phyloP scores from a whole-genome alignment of 2,888 invertebrate genomes.

The Ophioninae sp. region DNA sequence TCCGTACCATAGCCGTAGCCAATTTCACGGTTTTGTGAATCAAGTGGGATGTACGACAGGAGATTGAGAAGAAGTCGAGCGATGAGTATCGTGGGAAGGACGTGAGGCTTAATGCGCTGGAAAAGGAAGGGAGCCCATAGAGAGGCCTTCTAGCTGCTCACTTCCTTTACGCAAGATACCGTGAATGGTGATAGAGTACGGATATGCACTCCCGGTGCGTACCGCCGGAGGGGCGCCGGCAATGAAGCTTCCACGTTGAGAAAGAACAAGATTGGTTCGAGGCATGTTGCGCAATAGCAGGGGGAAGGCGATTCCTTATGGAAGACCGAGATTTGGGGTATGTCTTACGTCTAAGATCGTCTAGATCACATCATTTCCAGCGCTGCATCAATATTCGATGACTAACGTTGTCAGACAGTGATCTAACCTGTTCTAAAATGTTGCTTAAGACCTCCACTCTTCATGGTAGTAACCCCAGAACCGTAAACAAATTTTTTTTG shows the following conservation, averaged over 20 bases:
- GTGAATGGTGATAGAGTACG: constrained; percentile 68
- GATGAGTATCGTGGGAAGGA: constrained; percentile 63
- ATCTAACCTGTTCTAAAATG: too few species aligned
- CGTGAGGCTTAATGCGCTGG: constrained; percentile 42
- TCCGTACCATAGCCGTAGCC: background rate
- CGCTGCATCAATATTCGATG: background rate
- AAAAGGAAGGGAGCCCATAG: constrained; percentile 9
- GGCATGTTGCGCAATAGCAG: background rate
- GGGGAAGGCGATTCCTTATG: constrained; percentile 56
- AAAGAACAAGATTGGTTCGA: constrained; percentile 26
- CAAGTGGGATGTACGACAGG: constrained; percentile 26
- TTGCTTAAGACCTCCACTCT: too few species aligned
- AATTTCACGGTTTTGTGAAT: constrained; percentile 35
- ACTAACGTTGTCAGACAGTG: too few species aligned
- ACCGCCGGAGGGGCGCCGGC: constrained; percentile 53
- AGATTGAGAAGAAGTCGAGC: constrained; percentile 40
- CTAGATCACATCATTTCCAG: constrained; percentile 32
- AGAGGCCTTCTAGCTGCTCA: constrained; percentile 38
- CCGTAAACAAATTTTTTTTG: too few species aligned
- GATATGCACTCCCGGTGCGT: constrained; percentile 65
- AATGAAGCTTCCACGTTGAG: constrained; percentile 33
- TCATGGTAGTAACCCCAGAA: too few species aligned
- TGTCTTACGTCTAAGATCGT: constrained; percentile 57
- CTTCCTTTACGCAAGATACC: constrained; percentile 62
- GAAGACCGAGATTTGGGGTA: constrained; percentile 48